Evolutionary conservation across 2,113 vertebrate species (phyloP).

Genomic region (Pitta sordida): DNA sequence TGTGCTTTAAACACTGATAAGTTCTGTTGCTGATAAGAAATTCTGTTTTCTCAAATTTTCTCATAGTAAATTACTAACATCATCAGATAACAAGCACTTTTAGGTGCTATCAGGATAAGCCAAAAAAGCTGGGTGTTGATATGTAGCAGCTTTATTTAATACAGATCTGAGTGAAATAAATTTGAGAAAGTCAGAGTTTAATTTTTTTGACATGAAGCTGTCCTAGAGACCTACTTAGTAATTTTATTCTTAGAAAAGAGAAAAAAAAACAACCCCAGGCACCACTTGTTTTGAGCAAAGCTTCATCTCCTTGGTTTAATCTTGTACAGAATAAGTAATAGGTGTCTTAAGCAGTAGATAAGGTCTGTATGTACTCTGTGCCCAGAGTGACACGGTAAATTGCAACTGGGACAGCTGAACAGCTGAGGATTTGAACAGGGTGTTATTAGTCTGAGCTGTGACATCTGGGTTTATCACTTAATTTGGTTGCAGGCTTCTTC

Average conservation of each 20-base stretch:
- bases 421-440: background rate
- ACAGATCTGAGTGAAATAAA: background rate
- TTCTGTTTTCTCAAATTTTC: background rate
- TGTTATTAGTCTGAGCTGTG: conserved; percentile 11
- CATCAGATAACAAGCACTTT: background rate
- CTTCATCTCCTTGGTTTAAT: background rate
- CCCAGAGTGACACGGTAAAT: background rate
- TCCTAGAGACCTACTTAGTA: background rate
- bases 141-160: background rate
- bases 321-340: background rate
- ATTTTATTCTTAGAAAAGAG: background rate
- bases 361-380: background rate
- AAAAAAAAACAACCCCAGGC: background rate
- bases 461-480: background rate
- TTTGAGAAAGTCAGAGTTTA: background rate
- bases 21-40: background rate
- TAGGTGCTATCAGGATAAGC: background rate
- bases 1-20: background rate
- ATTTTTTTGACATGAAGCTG: background rate
- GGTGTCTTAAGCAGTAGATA: background rate
- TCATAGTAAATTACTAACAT: background rate
- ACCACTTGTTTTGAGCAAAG: background rate
- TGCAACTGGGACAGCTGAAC: background rate
- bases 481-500: background rate
- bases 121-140: background rate